Percentiles rank a stretch among this genome's conserved stretches.
These are phyloP conservation scores for Entosphenus tridentatus DNA, from an alignment of 2,113 vertebrate genomes.

Conservation along the genomic window DNA sequence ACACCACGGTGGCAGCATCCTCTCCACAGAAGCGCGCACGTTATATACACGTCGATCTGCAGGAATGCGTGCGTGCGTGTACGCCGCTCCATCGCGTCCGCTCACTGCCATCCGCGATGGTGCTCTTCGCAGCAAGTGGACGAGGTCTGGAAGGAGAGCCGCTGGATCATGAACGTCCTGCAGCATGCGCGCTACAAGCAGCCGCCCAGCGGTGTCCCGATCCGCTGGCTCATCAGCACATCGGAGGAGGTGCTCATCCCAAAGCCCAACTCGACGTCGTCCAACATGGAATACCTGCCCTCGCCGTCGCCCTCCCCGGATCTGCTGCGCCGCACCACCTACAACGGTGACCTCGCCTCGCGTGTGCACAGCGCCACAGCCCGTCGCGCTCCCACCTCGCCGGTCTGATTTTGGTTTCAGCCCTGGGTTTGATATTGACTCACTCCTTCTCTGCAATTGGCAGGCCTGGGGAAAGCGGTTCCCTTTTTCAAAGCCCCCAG, in stretches of 20 bases:
- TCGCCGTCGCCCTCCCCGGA: slow-evolving; percentile 45
- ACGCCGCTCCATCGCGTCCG: too few relatives aligned
- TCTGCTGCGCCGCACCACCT: slow-evolving; percentile 15
- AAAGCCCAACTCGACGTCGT: slow-evolving; percentile 37
- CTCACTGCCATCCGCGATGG: not conserved
- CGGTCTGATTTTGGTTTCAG: too few relatives aligned
- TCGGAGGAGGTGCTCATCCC: slow-evolving; percentile 18
- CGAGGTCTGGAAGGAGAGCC: slow-evolving; percentile 56
- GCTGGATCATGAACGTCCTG: slow-evolving; percentile 66
- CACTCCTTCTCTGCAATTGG: too few relatives aligned
- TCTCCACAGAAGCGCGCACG: too few relatives aligned
- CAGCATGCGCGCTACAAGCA: slow-evolving; percentile 68
- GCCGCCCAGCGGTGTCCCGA: slow-evolving; percentile 35
- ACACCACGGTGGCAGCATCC: too few relatives aligned
- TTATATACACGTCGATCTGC: too few relatives aligned
- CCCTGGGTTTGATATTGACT: too few relatives aligned
- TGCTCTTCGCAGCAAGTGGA: slow-evolving; percentile 44
- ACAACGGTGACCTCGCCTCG: not conserved
- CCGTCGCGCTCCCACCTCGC: too few relatives aligned
- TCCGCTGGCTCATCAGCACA: slow-evolving; percentile 39
- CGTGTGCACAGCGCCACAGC: too few relatives aligned
- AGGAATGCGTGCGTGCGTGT: too few relatives aligned
- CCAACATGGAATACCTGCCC: slow-evolving; percentile 41
- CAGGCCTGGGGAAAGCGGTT: too few relatives aligned
- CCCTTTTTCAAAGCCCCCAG: too few relatives aligned